Conservation (phyloP, 2,888 invertebrate genomes). For the Allolobophora icterica region DNA sequence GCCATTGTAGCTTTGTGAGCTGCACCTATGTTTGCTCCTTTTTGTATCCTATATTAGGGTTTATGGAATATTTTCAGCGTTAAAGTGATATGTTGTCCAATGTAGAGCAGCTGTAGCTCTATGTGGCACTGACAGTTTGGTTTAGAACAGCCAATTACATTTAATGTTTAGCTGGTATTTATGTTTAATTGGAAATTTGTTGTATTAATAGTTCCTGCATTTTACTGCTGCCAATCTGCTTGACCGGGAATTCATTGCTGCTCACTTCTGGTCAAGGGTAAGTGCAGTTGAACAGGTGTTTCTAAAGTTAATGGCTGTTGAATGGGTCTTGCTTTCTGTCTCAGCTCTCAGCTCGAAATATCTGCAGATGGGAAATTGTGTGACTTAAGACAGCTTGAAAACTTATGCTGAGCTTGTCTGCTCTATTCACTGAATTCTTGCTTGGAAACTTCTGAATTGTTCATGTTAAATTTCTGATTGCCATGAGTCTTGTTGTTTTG, state of each 20-base stretch:
- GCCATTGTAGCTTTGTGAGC: not conserved
- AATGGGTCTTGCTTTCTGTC: not conserved
- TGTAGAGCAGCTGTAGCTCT: not conserved
- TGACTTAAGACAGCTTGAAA: not conserved
- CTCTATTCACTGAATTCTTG: not conserved
- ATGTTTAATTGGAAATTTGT: not conserved
- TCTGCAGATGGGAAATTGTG: not conserved
- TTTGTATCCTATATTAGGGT: not conserved
- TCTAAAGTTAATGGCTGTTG: not conserved
- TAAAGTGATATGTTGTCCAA: not conserved
- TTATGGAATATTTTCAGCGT: not conserved
- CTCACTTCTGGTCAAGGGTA: conserved; percentile 26
- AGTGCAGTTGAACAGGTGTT: conserved; percentile 11
- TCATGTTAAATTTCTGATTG: not conserved
- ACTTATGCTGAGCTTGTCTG: not conserved
- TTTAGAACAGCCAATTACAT: not conserved
- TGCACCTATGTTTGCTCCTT: too few relatives aligned
- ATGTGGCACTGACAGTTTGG: not conserved
- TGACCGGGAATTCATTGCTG: conserved; percentile 14
- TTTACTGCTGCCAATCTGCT: conserved; percentile 22
- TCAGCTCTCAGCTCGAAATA: not conserved
- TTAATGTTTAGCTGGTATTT: not conserved
- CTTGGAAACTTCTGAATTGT: not conserved
- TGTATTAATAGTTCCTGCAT: conserved; percentile 9
- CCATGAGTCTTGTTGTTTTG: not conserved